phyloP scores from a whole-genome alignment of 2,888 invertebrate genomes.

The Disparrhopalites patrizii region DNA sequence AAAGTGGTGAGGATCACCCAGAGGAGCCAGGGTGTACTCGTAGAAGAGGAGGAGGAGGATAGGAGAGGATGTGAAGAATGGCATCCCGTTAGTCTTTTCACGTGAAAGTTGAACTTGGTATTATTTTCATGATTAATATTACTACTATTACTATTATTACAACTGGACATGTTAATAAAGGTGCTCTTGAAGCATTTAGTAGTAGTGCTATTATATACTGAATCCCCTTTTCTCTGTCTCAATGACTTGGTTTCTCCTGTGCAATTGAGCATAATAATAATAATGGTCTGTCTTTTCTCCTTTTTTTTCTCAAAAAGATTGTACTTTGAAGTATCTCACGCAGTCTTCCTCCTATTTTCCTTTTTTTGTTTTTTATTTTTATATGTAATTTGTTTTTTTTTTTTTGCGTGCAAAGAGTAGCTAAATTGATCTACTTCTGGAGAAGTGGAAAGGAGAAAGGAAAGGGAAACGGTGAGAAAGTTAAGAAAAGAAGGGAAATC shows the following conservation, averaged over 20 bases:
- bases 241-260: not conserved
- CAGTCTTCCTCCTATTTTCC: not conserved
- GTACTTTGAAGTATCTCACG: not conserved
- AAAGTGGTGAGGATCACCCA: not conserved
- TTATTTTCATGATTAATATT: no score
- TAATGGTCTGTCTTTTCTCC: not conserved
- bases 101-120: no score
- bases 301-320: not conserved
- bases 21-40: constrained; percentile 10
- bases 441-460: not conserved
- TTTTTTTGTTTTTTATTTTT: no score
- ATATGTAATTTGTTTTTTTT: no score
- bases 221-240: not conserved
- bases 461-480: no score
- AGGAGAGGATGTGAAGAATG: not conserved
- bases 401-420: no score
- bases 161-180: constrained; percentile 10
- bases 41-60: not conserved
- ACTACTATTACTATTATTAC: constrained; percentile 3
- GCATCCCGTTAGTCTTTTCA: constrained; percentile 16
- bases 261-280: constrained; percentile 10
- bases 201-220: not conserved
- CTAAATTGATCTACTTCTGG: not conserved
- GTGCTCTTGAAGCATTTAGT: not conserved
- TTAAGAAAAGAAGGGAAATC: no score